A percentile compares a stretch with the other conserved stretches of the same genome.
These are phyloP conservation scores for Phodopus roborovskii DNA, from an alignment of 2,113 vertebrate genomes.

Conservation along the genomic window DNA sequence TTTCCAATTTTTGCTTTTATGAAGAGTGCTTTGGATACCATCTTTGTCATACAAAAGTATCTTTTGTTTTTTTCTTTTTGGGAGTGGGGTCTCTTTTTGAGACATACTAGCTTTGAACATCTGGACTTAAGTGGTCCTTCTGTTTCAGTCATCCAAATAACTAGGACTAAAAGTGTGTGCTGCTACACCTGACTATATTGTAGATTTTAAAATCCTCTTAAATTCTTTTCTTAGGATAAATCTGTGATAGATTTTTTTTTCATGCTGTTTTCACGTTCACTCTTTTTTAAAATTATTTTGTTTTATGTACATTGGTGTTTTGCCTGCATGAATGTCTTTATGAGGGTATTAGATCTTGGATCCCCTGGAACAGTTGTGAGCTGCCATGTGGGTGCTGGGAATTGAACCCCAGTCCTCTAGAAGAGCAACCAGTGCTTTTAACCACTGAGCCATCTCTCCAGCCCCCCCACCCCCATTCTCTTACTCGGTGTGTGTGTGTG, in stretches of 20 bases:
- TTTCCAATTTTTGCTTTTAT: background rate
- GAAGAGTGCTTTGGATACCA: background rate
- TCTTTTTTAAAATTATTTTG: too few relatives aligned
- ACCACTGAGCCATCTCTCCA: too few relatives aligned
- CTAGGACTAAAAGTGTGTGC: background rate
- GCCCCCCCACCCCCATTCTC: too few relatives aligned
- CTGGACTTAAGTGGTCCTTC: background rate
- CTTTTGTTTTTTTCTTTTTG: background rate
- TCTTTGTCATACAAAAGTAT: background rate
- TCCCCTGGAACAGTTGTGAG: too few relatives aligned
- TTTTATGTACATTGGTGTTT: too few relatives aligned
- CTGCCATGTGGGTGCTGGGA: too few relatives aligned
- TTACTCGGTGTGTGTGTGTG: background rate
- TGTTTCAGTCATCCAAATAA: background rate
- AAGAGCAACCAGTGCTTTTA: too few relatives aligned
- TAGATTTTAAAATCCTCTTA: background rate
- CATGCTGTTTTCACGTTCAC: background rate
- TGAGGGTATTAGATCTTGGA: too few relatives aligned
- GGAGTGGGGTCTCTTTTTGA: background rate
- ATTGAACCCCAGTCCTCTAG: too few relatives aligned
- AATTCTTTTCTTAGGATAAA: slow-evolving; percentile 30
- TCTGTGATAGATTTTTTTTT: background rate
- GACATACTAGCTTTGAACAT: background rate
- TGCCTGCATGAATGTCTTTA: too few relatives aligned
- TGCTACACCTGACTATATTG: background rate